phyloP scores from a whole-genome alignment of 2,888 invertebrate species.

The Brachycybe producta region DNA sequence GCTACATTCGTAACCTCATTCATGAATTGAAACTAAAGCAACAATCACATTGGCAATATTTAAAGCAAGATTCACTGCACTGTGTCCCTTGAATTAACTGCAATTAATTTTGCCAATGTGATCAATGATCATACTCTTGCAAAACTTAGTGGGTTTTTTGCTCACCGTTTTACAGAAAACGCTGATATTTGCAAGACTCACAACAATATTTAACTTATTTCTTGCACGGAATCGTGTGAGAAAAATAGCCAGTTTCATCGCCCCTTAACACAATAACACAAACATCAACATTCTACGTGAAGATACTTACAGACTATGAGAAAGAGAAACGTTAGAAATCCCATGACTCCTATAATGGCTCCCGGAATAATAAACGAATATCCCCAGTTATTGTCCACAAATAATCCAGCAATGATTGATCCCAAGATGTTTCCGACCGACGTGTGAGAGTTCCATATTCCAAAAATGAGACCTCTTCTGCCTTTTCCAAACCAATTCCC shows the following conservation, averaged over 20 bases:
- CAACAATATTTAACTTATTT: too few relatives aligned
- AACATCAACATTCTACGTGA: not conserved
- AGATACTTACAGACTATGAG: slow-evolving; percentile 48
- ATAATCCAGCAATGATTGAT: slow-evolving; percentile 72
- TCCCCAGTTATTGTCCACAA: slow-evolving; percentile 78
- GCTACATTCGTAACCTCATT: too few relatives aligned
- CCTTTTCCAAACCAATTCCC: slow-evolving; percentile 95
- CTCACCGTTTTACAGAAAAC: too few relatives aligned
- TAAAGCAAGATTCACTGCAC: too few relatives aligned
- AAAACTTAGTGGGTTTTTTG: too few relatives aligned
- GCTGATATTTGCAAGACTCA: too few relatives aligned
- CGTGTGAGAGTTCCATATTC: slow-evolving; percentile 94
- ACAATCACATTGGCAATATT: too few relatives aligned
- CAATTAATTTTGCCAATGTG: too few relatives aligned
- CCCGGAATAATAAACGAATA: slow-evolving; percentile 85
- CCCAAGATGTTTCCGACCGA: slow-evolving; percentile 91
- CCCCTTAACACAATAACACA: not conserved
- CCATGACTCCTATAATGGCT: slow-evolving; percentile 56
- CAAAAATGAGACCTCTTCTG: slow-evolving; percentile 60
- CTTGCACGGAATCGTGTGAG: too few relatives aligned
- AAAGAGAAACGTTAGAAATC: slow-evolving; percentile 64
- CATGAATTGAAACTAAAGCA: too few relatives aligned
- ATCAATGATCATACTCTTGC: too few relatives aligned
- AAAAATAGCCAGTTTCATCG: not conserved
- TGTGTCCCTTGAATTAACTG: too few relatives aligned